Evolutionary conservation across 2,113 vertebrate genomes (phyloP).

Genomic region (Calypte anna): DNA sequence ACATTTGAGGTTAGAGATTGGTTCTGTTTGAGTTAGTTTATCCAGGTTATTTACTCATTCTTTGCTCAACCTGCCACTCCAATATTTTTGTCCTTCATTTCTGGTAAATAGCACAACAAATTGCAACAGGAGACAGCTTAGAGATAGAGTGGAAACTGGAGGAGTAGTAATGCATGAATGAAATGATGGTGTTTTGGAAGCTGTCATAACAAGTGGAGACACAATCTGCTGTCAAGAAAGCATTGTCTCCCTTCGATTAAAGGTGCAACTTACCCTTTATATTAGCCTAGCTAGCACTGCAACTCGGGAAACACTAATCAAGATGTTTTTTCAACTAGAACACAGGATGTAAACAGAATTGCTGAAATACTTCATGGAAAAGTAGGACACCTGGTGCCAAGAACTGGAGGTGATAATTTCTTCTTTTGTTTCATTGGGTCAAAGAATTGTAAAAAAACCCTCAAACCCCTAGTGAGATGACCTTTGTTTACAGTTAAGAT

Average conservation of each 20-base stretch:
- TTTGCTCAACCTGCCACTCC: not conserved
- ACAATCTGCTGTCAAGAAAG: not conserved
- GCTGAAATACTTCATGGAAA: conserved; percentile 80
- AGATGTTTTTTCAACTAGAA: conserved; percentile 61
- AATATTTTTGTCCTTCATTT: not conserved
- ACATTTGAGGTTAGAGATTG: not conserved
- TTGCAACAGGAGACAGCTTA: not conserved
- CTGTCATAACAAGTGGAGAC: not conserved
- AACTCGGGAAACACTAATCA: conserved; percentile 43
- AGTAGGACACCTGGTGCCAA: conserved; percentile 76
- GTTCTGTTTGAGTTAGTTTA: not conserved
- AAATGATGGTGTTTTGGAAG: not conserved
- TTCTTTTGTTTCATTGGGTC: not conserved
- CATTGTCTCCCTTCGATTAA: not conserved
- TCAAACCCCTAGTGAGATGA: not conserved
- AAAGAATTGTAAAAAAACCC: not conserved
- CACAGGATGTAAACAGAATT: conserved; percentile 49
- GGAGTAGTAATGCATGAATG: not conserved
- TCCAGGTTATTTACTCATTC: not conserved
- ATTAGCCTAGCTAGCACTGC: not conserved
- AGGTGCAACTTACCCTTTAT: not conserved
- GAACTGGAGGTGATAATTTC: conserved; percentile 72
- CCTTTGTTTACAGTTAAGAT: not conserved
- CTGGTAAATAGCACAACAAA: not conserved
- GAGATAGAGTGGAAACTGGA: not conserved